Evolutionary conservation across 1,140 invertebrate species (phyloP).

Genomic region (Aplysia californica): DNA sequence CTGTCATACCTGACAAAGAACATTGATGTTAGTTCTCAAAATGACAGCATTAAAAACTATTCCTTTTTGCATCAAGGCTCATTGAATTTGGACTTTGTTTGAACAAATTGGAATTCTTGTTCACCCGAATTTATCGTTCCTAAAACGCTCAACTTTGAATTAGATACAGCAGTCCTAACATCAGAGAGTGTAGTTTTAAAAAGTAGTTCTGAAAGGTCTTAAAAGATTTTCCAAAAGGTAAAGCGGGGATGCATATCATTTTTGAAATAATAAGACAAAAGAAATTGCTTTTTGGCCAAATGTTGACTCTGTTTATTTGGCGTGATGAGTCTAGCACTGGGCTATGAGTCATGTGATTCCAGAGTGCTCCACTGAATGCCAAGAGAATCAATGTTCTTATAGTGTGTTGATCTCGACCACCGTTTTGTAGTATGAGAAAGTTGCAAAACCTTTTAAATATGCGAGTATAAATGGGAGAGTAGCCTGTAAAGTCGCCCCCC

Average conservation of each 20-base stretch:
- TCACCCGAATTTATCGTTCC: not conserved
- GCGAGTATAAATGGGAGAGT: not conserved
- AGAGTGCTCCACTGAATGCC: slow-evolving; percentile 6
- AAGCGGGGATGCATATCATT: not conserved
- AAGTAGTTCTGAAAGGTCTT: no score
- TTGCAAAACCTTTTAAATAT: no score
- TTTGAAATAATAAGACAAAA: not conserved
- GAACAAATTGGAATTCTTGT: not conserved
- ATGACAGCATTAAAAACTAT: not conserved
- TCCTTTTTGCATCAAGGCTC: not conserved
- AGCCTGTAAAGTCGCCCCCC: no score
- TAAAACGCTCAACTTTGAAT: not conserved
- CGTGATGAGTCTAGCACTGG: slow-evolving; percentile 19
- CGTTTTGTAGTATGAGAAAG: no score
- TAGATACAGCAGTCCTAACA: not conserved
- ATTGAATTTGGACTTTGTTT: not conserved
- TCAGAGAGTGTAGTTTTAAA: not conserved
- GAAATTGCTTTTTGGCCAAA: no score
- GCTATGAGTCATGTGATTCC: slow-evolving; percentile 20
- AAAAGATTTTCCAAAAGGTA: no score
- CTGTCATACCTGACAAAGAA: slow-evolving; percentile 80
- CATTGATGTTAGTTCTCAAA: slow-evolving; percentile 68
- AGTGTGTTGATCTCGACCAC: not conserved
- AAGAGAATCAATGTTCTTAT: not conserved
- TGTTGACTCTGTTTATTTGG: not conserved